Base-by-base conservation (phyloP, 2,113 vertebrate species). In the Numenius arquata region DNA sequence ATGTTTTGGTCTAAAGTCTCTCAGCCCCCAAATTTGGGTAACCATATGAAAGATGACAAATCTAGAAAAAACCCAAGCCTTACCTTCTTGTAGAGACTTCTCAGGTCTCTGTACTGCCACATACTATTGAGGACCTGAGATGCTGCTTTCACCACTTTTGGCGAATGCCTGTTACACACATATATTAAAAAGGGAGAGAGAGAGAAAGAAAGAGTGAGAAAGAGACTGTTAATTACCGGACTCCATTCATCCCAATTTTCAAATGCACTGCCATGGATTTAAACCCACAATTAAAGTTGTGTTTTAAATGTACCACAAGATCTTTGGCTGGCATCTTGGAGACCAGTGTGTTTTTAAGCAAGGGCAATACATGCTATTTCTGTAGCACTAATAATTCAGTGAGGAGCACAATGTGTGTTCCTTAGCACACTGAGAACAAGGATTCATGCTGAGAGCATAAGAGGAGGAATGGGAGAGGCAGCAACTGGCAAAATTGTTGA, bases 71-170 rank as follows among this genome's bases (percentile, higher is more conserved):
- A 30, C 6, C 8, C 81, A 96, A 62, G 48, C 48, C 98, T 97
- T 99, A 99, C 99, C 99, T 99, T 99, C 97, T 99, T 99, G 98
- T 99, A 99, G 98, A 99, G 99, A 98, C 99, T 99, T 97, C 99
- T 99, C 98, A 99, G 98, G 96, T 99, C 99, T 98, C 99, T 99
- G 98, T 99, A 99, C 98, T 99, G 99, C 99, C 99, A 99, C 99
- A 99, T 99, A 95, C 99, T 99, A 98, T 99, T 99, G 87, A 99
- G 99, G 97, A 99, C 99, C 98, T 99, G 99, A 99, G 99, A 99
- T 93, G 99, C 99, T 71, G 99, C 99, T 97, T 99, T 99, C 93
- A 99, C 99, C 98, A 99, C 99, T 98, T 99, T 99, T 22, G 99
- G 99, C 47, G 99, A 99, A 97, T 99, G 99, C 97, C 99, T 99